Evolutionary conservation across 2,888 invertebrate genomes (phyloP).

Genomic region (Diadromus collaris): DNA sequence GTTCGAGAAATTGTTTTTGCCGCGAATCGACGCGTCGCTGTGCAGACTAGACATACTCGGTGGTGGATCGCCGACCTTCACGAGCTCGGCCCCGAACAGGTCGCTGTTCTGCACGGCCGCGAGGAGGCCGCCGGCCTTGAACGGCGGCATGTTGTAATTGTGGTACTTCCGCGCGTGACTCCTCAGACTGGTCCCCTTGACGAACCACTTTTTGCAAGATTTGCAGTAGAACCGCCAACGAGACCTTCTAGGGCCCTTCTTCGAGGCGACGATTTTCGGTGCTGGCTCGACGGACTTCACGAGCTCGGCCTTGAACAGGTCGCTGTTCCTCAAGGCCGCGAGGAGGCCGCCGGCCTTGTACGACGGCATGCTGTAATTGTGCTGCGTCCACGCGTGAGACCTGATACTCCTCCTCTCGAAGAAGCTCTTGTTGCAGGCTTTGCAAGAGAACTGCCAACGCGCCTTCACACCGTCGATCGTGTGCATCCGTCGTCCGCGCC

Average conservation of each 20-base stretch:
- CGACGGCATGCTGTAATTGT: not conserved
- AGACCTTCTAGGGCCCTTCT: no score
- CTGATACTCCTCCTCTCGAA: slow-evolving; percentile 9
- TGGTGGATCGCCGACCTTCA: not conserved
- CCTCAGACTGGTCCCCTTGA: slow-evolving; percentile 11
- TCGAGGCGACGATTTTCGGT: no score
- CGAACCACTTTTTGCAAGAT: slow-evolving; percentile 34
- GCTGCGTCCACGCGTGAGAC: slow-evolving; percentile 35
- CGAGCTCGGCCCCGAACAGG: not conserved
- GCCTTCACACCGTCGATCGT: not conserved
- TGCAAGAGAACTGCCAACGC: slow-evolving; percentile 26
- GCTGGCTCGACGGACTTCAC: not conserved
- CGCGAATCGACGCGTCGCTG: no score
- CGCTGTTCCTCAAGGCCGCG: not conserved
- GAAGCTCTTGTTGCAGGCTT: slow-evolving; percentile 38
- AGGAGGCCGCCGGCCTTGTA: not conserved
- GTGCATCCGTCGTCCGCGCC: no score
- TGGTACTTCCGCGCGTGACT: no score
- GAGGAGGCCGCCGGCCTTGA: not conserved
- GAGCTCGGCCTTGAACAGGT: not conserved
- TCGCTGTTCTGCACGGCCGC: not conserved
- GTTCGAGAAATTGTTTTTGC: not conserved
- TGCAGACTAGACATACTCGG: no score
- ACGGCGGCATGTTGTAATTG: not conserved
- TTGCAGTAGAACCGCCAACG: slow-evolving; percentile 31